These are phyloP conservation scores for Lithobates pipiens DNA, from an alignment of 2,797 vertebrate species.

Conservation along the genomic window DNA sequence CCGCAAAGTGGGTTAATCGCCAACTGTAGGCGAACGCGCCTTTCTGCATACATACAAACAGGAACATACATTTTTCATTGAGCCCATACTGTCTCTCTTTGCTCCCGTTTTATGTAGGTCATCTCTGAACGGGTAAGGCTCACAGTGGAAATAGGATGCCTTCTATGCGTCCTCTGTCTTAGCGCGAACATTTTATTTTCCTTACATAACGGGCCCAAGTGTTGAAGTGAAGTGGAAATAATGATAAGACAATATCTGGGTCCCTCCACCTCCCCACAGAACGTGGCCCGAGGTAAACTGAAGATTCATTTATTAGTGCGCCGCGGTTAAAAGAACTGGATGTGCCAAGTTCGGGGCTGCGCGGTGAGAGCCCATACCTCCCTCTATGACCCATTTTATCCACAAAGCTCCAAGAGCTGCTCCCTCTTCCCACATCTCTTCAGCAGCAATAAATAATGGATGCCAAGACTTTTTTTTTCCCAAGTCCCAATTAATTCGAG, in stretches of 20 bases:
- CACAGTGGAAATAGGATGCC: neutral
- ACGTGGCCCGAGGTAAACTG: slow-evolving; percentile 37
- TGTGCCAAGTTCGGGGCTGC: neutral
- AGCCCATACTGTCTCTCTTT: neutral
- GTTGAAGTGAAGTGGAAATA: slow-evolving; percentile 61
- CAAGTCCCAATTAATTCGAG: neutral
- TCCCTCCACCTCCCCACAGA: slow-evolving; percentile 31
- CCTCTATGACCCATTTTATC: slow-evolving; percentile 38
- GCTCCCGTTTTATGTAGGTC: neutral
- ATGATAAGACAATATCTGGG: slow-evolving; percentile 51
- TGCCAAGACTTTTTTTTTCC: neutral
- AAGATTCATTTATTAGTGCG: slow-evolving; percentile 24
- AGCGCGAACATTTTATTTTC: neutral
- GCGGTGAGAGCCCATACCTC: neutral
- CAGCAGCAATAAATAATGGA: neutral
- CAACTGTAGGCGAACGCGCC: neutral
- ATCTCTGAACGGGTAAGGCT: neutral
- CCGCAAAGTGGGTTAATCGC: too few relatives aligned
- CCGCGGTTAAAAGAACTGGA: neutral
- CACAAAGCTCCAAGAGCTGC: neutral
- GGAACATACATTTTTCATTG: neutral
- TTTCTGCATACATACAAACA: neutral
- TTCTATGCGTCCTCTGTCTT: slow-evolving; percentile 2
- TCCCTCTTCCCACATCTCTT: neutral
- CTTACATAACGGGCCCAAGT: slow-evolving; percentile 25